phyloP scores from a whole-genome alignment of 2,113 vertebrate species.

The Perca fluviatilis region DNA sequence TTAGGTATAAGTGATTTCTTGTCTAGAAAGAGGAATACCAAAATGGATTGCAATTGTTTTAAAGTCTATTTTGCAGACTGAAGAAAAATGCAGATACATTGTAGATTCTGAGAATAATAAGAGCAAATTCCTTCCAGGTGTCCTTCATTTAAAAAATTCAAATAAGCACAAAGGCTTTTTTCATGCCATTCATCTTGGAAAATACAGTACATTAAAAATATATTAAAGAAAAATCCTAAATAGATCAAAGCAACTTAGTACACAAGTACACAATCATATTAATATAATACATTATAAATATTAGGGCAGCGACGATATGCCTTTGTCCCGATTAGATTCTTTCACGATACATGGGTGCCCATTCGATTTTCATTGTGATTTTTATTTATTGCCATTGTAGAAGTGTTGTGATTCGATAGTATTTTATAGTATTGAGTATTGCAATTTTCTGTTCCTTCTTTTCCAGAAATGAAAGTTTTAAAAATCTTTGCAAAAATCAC shows the following conservation, averaged over 20 bases:
- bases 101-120: not conserved
- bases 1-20: not conserved
- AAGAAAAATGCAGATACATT: slow-evolving; percentile 4
- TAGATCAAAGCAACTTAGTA: not conserved
- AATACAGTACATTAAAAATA: not conserved
- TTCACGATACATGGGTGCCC: too few relatives aligned
- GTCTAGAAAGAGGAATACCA: slow-evolving; percentile 1
- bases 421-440: too few relatives aligned
- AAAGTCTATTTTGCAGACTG: not conserved
- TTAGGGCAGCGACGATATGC: too few relatives aligned
- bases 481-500: too few relatives aligned
- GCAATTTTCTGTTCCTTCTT: too few relatives aligned
- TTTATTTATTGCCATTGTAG: too few relatives aligned
- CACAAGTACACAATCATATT: not conserved
- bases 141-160: not conserved
- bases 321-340: too few relatives aligned
- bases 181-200: not conserved
- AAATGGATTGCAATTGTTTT: slow-evolving; percentile 6
- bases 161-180: not conserved
- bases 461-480: too few relatives aligned
- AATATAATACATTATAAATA: not conserved
- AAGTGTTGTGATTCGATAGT: too few relatives aligned
- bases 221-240: not conserved
- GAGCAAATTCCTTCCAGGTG: not conserved
- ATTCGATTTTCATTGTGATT: too few relatives aligned